phyloP scores from a whole-genome alignment of 2,113 vertebrate species.

The human (Homo sapiens) region DNA sequence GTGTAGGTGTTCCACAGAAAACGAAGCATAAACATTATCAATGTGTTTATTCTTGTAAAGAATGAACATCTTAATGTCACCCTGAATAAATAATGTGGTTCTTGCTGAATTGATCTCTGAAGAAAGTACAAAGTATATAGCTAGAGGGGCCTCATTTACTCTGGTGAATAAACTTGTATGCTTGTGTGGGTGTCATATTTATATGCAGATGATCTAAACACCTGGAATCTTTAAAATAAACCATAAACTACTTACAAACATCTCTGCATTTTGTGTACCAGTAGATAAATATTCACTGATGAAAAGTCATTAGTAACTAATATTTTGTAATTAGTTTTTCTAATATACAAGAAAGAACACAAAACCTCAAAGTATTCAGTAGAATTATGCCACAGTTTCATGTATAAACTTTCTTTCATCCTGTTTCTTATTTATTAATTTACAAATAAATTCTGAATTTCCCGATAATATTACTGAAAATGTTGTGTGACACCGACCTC shows the following conservation, averaged over 20 bases:
- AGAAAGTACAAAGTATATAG: neutral
- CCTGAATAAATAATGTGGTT: slow-evolving; percentile 55
- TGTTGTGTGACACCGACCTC: neutral
- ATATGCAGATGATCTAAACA: slow-evolving; percentile 67
- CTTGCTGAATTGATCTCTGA: slow-evolving; percentile 22
- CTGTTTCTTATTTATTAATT: neutral
- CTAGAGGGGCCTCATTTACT: slow-evolving; percentile 1
- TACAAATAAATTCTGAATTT: neutral
- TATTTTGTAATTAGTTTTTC: slow-evolving; percentile 2
- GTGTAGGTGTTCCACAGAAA: slow-evolving; percentile 30
- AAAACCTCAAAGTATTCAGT: neutral
- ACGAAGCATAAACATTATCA: slow-evolving; percentile 58
- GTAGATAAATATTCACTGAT: neutral
- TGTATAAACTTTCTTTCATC: neutral
- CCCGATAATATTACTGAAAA: neutral
- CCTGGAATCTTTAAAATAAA: slow-evolving; percentile 73
- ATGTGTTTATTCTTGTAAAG: slow-evolving; percentile 55
- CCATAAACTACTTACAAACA: neutral
- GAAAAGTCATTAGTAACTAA: slow-evolving; percentile 23
- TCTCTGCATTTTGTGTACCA: neutral
- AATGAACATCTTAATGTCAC: slow-evolving; percentile 54
- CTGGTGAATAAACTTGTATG: slow-evolving; percentile 34
- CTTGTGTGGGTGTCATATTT: slow-evolving; percentile 57
- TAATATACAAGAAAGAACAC: neutral
- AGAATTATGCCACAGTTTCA: neutral